Evolutionary conservation across 2,113 vertebrate species (phyloP).

Genomic region (Clarias batrachus): DNA sequence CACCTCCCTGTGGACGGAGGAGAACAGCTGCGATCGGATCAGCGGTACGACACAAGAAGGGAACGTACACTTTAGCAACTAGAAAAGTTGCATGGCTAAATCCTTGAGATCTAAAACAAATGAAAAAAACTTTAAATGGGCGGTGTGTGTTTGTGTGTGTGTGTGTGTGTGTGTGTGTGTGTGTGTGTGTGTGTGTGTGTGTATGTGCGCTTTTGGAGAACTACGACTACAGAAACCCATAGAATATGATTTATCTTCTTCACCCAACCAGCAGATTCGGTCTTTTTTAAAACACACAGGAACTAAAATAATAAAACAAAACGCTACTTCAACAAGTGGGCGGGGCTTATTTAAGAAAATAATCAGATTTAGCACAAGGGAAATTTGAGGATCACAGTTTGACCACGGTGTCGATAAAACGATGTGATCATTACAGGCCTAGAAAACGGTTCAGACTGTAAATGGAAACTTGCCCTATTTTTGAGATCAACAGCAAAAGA

Average conservation of each 20-base stretch:
- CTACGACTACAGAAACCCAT: neutral
- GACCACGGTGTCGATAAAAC: neutral
- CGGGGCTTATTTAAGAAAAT: neutral
- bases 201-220: neutral
- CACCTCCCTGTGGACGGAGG: slow-evolving; percentile 78
- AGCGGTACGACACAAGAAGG: neutral
- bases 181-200: neutral
- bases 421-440: neutral
- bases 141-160: neutral
- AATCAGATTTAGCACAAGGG: neutral
- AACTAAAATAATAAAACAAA: too few relatives aligned
- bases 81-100: too few relatives aligned
- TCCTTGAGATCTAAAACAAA: too few relatives aligned
- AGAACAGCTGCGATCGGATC: neutral
- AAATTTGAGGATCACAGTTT: neutral
- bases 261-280: neutral
- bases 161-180: neutral
- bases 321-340: neutral
- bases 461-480: too few relatives aligned
- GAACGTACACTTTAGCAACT: too few relatives aligned
- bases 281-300: neutral
- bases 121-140: neutral
- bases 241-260: neutral
- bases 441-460: neutral
- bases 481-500: neutral